Base-by-base conservation (phyloP, 2,113 vertebrate genomes). In the Xerus inauris region DNA sequence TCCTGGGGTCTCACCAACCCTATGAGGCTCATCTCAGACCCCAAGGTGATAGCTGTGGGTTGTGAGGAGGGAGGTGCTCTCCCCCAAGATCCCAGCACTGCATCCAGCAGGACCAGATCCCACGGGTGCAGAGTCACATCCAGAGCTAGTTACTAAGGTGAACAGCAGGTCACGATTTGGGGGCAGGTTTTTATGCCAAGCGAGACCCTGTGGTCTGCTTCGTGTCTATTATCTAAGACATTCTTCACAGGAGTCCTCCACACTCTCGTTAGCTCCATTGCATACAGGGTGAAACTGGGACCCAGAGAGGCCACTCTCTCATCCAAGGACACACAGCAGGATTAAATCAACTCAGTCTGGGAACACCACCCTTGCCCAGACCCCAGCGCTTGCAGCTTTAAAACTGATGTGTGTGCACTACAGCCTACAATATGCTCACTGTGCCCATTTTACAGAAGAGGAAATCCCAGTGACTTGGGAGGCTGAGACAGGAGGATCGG, bases 191-290 rank as follows among this genome's bases (percentile, higher is more conserved):
- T 9, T 11, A 11, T 8, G 40, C 19, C 32, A 8, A 2, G 12
- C 45, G 32, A 16, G 64, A 17, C 3, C 0, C 65, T 7, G 4
- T 0, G 4, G 13, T 30, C 35, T 13, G 11, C 30, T 7, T 17
- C 14, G 24, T 8, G 8, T 20, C 6, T 11, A 5, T 51, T 26
- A 6, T 38, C 94, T 35, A 3, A 24, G 64, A 32, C 19, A 0
- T 26, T 59, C 49, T 84, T 89, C 30, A 0, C 4, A 8, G 26
- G n/a, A 79, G 26, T 77, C 64, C 11, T 8, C 0, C 0, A 6
- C 38, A 28, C 65, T 47, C 8, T 12, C 45, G 17, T 28, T 3
- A 30, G 19, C 28, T 47, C 45, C 51, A 82, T 35, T 64, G 82
- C 32, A 69, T 0, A 80, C 73, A 81, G 6, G 54, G 28, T 22